Evolutionary conservation across 2,113 vertebrate genomes (phyloP).

Genomic region (Holacanthus passer): DNA sequence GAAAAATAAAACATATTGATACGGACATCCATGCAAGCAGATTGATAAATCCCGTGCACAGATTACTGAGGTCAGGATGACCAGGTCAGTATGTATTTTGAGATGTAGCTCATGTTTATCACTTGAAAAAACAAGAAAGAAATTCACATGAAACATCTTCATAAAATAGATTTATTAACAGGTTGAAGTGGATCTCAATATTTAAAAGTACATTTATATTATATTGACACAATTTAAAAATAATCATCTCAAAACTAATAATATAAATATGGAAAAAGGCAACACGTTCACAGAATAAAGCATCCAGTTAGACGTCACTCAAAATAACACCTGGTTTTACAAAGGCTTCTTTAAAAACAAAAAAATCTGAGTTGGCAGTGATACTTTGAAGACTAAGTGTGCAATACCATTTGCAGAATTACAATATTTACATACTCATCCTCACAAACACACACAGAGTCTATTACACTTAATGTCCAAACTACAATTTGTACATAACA

Average conservation of each 20-base stretch:
- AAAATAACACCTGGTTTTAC: conserved; percentile 21
- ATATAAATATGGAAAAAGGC: conserved; percentile 36
- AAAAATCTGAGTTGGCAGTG: conserved; percentile 62
- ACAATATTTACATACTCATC: conserved; percentile 12
- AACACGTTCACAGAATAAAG: conserved; percentile 29
- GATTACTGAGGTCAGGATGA: no score
- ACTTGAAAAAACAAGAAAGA: background rate
- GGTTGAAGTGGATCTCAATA: conserved; percentile 25
- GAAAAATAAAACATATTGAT: background rate
- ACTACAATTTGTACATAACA: background rate
- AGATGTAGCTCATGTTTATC: no score
- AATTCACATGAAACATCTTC: conserved; percentile 22
- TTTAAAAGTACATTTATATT: conserved; percentile 55
- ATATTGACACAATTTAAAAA: conserved; percentile 35
- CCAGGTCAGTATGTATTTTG: no score
- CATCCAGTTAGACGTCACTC: conserved; percentile 6
- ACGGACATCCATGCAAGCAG: background rate
- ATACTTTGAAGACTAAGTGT: conserved; percentile 50
- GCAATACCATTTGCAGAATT: conserved; percentile 42
- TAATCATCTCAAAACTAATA: conserved; percentile 18
- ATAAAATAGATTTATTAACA: conserved; percentile 73
- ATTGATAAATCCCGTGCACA: background rate
- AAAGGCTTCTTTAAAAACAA: conserved; percentile 19
- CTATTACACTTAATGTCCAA: background rate
- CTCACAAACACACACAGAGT: background rate